Conservation (phyloP, 2,888 invertebrate species). For the Coecobrya sp. region DNA sequence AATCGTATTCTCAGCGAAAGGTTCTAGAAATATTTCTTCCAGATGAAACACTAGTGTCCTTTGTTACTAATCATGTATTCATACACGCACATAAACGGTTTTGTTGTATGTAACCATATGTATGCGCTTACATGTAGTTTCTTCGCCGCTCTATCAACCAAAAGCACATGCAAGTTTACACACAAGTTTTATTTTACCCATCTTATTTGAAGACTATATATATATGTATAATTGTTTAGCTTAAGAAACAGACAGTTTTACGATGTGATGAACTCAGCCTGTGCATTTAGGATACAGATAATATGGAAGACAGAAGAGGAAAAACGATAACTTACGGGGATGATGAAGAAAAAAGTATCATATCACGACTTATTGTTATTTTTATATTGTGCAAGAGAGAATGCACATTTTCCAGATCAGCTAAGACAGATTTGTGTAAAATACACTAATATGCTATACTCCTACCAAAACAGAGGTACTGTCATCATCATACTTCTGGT, state of each 20-base stretch:
- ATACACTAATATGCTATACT: background rate
- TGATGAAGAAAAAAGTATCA: background rate
- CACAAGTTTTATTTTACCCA: background rate
- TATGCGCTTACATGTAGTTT: background rate
- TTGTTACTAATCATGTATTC: background rate
- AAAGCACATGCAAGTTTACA: background rate
- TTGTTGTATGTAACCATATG: background rate
- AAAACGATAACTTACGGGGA: background rate
- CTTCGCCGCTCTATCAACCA: background rate
- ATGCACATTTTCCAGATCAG: conserved; percentile 8
- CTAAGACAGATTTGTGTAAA: conserved; percentile 10
- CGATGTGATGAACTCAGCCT: background rate
- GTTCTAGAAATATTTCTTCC: conserved; percentile 19
- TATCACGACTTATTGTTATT: conserved; percentile 26
- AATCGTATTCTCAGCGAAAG: background rate
- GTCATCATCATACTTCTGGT: background rate
- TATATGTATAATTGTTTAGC: background rate
- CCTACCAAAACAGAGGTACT: background rate
- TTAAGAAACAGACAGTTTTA: conserved; percentile 12
- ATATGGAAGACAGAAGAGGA: background rate
- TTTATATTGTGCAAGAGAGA: conserved; percentile 13
- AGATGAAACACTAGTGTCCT: conserved; percentile 29
- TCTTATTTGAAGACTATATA: conserved; percentile 3
- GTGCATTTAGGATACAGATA: background rate
- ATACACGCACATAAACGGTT: too few species aligned